Conservation (phyloP, 2,113 vertebrate genomes). For the Cavia aperea region DNA sequence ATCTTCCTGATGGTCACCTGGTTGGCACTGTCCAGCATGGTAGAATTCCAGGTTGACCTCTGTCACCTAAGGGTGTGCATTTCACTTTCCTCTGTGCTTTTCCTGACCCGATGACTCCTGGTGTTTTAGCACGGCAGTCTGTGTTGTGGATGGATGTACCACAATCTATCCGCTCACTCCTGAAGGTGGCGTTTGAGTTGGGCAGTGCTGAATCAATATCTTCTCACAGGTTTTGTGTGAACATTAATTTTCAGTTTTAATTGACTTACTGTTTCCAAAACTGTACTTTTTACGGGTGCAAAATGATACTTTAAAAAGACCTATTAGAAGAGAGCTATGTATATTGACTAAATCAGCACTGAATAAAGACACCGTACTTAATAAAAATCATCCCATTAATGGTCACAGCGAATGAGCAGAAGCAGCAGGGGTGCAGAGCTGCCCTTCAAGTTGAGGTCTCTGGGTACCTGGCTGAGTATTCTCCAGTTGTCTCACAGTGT, state of each 20-base stretch:
- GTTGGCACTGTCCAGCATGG: neutral
- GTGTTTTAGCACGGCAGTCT: neutral
- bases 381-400: neutral
- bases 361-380: neutral
- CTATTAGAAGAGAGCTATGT: neutral
- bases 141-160: neutral
- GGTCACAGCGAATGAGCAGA: neutral
- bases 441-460: accelerated
- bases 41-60: neutral
- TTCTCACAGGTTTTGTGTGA: neutral
- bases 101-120: neutral
- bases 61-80: neutral
- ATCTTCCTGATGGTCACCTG: neutral
- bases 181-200: neutral
- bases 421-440: neutral
- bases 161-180: neutral
- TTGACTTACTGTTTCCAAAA: neutral
- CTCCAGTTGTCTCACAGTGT: neutral
- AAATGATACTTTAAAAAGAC: neutral
- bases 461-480: no score
- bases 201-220: neutral
- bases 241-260: neutral
- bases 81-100: neutral
- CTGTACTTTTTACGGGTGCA: neutral
- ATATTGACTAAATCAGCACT: neutral